phyloP scores from a whole-genome alignment of 2,888 invertebrate species.

The Drosophila anceps region DNA sequence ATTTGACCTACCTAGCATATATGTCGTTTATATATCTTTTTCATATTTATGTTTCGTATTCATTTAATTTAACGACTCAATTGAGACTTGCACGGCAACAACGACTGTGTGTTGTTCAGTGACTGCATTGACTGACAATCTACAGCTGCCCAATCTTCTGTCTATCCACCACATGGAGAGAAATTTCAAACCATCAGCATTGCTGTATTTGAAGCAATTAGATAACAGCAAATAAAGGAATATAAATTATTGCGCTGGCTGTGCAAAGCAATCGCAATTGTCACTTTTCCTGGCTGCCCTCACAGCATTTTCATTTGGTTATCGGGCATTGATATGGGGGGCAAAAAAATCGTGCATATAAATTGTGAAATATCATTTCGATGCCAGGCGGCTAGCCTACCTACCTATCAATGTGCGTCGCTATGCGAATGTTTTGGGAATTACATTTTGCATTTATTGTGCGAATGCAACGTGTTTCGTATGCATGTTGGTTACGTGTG shows the following conservation, averaged over 20 bases:
- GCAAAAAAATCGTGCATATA: conserved; percentile 18
- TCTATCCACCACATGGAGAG: not conserved
- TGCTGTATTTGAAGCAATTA: conserved; percentile 53
- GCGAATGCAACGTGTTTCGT: conserved; percentile 27
- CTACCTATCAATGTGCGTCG: conserved; percentile 5
- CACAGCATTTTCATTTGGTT: conserved; percentile 18
- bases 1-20: not conserved
- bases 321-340: conserved; percentile 29
- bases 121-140: conserved; percentile 32
- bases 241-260: conserved; percentile 63
- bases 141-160: not conserved
- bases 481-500: conserved; percentile 15
- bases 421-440: conserved; percentile 39
- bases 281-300: not conserved
- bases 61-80: conserved; percentile 57
- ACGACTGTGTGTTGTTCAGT: not conserved
- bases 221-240: conserved; percentile 68
- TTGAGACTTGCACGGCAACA: conserved; percentile 60
- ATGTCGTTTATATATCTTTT: not conserved
- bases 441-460: conserved; percentile 48
- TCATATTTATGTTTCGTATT: not conserved
- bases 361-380: conserved; percentile 53
- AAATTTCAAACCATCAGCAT: conserved; percentile 20
- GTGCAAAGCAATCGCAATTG: conserved; percentile 23
- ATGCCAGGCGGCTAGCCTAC: not conserved